Percentiles rank a stretch among this genome's conserved stretches.
Evolutionary conservation across 1,140 invertebrate genomes (phyloP).

Genomic region (Augochlora pura): DNA sequence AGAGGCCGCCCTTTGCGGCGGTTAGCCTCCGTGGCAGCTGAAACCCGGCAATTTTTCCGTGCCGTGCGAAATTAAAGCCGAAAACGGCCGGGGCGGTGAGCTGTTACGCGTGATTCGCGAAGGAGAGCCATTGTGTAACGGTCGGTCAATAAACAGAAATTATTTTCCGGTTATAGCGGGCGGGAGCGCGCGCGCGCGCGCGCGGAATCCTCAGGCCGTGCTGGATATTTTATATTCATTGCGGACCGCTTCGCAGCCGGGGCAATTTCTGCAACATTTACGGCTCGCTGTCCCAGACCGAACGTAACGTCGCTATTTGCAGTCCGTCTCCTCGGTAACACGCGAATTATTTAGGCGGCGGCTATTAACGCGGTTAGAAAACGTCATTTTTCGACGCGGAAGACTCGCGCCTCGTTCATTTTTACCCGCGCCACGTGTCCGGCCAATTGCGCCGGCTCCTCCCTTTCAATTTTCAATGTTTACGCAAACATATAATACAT

Average conservation of each 20-base stretch:
- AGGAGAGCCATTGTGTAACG: too few species aligned
- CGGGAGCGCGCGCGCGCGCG: too few species aligned
- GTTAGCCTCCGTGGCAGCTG: neutral
- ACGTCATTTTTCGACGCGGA: too few species aligned
- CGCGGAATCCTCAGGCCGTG: neutral
- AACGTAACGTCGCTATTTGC: neutral
- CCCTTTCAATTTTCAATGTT: too few species aligned
- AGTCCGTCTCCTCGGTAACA: neutral
- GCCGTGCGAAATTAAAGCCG: neutral
- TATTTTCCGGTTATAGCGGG: neutral
- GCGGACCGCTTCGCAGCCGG: too few species aligned
- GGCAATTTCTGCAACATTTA: neutral
- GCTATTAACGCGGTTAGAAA: neutral
- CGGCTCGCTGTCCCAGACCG: neutral
- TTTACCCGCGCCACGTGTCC: too few species aligned
- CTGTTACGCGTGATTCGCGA: neutral
- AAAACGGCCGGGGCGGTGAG: neutral
- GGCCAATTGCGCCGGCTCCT: too few species aligned
- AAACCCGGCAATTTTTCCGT: conserved; percentile 7
- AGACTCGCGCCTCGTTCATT: too few species aligned
- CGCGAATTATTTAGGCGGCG: neutral
- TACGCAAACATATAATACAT: too few species aligned
- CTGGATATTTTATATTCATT: conserved; percentile 3
- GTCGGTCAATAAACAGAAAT: conserved; percentile 10
- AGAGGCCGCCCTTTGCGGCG: conserved; percentile 6